Base-by-base conservation (phyloP, 2,888 invertebrate species). In the Pyrochroa serraticornis region DNA sequence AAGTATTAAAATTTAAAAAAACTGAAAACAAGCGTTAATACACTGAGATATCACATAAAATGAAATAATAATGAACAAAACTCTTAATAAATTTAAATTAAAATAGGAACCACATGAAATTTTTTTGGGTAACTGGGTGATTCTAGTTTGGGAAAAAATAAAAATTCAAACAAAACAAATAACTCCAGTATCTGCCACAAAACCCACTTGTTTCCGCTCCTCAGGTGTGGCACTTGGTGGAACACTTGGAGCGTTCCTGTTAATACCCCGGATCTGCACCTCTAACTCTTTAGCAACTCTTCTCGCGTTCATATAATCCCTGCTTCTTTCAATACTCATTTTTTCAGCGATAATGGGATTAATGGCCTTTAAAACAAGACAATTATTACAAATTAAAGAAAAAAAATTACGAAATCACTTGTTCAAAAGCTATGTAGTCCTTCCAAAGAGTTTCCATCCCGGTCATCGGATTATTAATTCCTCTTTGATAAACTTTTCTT, bases 381-480 rank as follows among this genome's bases (percentile, higher is more conserved):
- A 7, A 9, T 36, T 7, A 10, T 3, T 12, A 36, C 8, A 10
- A 30, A 12, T 36, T 14, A 3, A 9, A 36, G 34, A 8, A 35
- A 44, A 47, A 6, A 30, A 9, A 8, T 31, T 8, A 36, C 9
- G 14, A 14, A 31, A 10, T 52, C 64, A 77, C 78, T 70, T 97
- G 92, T 79, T 99, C 99, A 75, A 97, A 99, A 0, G 90, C 87
- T 69, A 97, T 95, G 79, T 99, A 99, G 72, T 99, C 99, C 75
- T 97, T 97, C 95, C 95, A 95, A 12, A 99, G 82, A 0, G 92
- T 90, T 76, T 99, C 99, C 75, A 99, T 95, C 57, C 97, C 97
- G 39, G 95, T 90, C 84, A 99, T 96, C 0, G 99, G 99, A 46
- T 95, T 99, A 22, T 95, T 88, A 0, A 97, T 93, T 0, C 96